Evolutionary conservation across 2,113 vertebrate genomes (phyloP).

Genomic region (Paralichthys olivaceus): DNA sequence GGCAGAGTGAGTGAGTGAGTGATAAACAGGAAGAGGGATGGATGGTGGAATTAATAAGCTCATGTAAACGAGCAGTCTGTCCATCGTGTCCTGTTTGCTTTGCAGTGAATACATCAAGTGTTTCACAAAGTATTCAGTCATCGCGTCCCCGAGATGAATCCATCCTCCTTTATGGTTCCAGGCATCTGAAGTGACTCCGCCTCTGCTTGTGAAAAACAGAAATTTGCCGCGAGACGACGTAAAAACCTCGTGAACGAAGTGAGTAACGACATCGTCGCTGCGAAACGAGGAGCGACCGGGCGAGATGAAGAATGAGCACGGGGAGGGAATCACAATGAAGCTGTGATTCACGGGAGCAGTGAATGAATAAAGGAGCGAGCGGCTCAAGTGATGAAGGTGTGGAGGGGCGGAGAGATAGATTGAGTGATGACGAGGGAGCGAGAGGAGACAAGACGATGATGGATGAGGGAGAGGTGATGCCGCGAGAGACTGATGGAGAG

Average conservation of each 20-base stretch:
- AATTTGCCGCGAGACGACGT: neutral
- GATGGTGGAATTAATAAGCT: conserved; percentile 7
- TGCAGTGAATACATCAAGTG: neutral
- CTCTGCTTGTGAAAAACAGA: neutral
- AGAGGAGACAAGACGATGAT: conserved; percentile 1
- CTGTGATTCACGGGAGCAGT: conserved; percentile 29
- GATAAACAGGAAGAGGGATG: neutral
- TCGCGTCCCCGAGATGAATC: too few species aligned
- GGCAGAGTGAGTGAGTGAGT: neutral
- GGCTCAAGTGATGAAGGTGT: conserved; percentile 20
- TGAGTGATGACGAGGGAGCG: conserved; percentile 16
- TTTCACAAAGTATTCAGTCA: too few species aligned
- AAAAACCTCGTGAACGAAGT: conserved; percentile 24
- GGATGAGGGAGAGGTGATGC: neutral
- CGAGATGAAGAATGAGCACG: conserved; percentile 26
- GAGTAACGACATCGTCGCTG: conserved; percentile 20
- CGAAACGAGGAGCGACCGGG: conserved; percentile 7
- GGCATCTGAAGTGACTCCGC: neutral
- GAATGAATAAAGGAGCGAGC: conserved; percentile 4
- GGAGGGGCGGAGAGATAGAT: conserved; percentile 5
- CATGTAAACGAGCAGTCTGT: neutral
- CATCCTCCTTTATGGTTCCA: neutral
- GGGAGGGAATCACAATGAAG: conserved; percentile 37
- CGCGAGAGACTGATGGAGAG: neutral
- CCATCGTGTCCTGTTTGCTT: neutral